These are phyloP conservation scores for Drosophila peninsularis DNA, from an alignment of 2,888 invertebrate genomes.

Conservation along the genomic window DNA sequence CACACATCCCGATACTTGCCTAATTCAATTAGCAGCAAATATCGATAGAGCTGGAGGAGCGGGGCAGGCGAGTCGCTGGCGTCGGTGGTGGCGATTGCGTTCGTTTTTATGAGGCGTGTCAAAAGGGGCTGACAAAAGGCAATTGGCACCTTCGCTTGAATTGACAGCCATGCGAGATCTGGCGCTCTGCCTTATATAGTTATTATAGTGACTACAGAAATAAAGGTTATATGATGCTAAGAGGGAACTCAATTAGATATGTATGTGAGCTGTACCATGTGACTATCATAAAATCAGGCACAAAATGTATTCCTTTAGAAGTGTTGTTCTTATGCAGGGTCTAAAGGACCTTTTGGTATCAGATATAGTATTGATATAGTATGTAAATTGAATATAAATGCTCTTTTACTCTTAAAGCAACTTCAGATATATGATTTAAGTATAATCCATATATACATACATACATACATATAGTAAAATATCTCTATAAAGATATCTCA, in stretches of 20 bases:
- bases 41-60: constrained; percentile 8
- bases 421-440: too few relatives aligned
- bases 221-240: constrained; percentile 6
- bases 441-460: too few relatives aligned
- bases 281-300: background rate
- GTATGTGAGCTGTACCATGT: background rate
- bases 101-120: constrained; percentile 70
- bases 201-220: constrained; percentile 36
- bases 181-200: constrained; percentile 20
- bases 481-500: too few relatives aligned
- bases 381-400: too few relatives aligned
- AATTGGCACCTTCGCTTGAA: constrained; percentile 44
- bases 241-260: constrained; percentile 30
- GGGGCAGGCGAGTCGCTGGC: background rate
- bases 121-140: constrained; percentile 50
- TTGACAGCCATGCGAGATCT: constrained; percentile 15
- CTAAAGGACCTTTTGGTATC: background rate
- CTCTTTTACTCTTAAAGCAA: too few relatives aligned
- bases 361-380: too few relatives aligned
- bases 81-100: constrained; percentile 22
- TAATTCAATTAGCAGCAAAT: constrained; percentile 70
- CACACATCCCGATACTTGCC: constrained; percentile 61
- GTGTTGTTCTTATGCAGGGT: background rate
- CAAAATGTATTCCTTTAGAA: background rate
- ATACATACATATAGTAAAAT: too few relatives aligned